Conservation (phyloP, 2,888 invertebrate genomes). For the Diabrotica balteata region DNA sequence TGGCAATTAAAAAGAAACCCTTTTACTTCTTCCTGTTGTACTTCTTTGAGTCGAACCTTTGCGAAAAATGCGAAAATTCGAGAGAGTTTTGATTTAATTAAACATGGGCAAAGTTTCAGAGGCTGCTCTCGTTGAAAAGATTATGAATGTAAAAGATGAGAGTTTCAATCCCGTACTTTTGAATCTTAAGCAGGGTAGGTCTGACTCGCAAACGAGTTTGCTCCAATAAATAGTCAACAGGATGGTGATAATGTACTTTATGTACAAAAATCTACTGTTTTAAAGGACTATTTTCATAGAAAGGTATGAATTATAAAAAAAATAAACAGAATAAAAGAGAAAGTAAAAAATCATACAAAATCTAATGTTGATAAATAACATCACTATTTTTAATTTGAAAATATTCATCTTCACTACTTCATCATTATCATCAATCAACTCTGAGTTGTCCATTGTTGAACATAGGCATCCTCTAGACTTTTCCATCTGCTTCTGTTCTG, state of each 20-base stretch:
- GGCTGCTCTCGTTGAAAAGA: conserved; percentile 8
- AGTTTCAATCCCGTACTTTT: conserved; percentile 20
- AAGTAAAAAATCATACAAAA: too few relatives aligned
- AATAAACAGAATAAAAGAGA: too few relatives aligned
- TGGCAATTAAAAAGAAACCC: too few relatives aligned
- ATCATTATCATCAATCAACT: too few relatives aligned
- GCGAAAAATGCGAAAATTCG: conserved; percentile 17
- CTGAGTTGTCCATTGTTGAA: too few relatives aligned
- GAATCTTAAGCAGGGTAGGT: conserved; percentile 16
- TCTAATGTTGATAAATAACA: too few relatives aligned
- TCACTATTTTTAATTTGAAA: too few relatives aligned
- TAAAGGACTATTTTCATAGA: too few relatives aligned
- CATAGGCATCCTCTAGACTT: too few relatives aligned
- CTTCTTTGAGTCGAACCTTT: background rate
- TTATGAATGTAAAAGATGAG: conserved; percentile 27
- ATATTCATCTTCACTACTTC: too few relatives aligned
- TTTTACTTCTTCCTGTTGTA: background rate
- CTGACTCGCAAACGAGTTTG: conserved; percentile 1
- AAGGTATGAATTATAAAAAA: too few relatives aligned
- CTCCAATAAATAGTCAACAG: conserved; percentile 1
- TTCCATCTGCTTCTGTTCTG: too few relatives aligned
- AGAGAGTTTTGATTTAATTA: conserved; percentile 21
- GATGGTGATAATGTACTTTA: background rate
- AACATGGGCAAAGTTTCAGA: conserved; percentile 20
- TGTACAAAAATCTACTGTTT: background rate